These are phyloP conservation scores for Temnothorax longispinosus DNA, from an alignment of 1,140 invertebrate species.

Conservation along the genomic window DNA sequence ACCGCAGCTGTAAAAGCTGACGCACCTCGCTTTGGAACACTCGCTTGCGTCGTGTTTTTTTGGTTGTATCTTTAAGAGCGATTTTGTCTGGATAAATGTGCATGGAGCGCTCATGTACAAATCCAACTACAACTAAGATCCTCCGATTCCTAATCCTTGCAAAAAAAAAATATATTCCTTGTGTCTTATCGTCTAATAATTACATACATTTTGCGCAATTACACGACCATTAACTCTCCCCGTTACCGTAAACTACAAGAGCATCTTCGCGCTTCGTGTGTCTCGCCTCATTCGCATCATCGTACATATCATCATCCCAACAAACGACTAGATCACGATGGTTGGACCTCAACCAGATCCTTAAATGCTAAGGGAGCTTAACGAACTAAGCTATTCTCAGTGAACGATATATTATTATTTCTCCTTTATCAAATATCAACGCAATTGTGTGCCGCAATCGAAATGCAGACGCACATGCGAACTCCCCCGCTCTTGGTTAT, in stretches of 20 bases:
- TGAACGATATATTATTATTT: constrained; percentile 74
- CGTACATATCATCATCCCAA: constrained; percentile 73
- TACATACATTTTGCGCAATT: constrained; percentile 13
- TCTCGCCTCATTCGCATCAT: constrained; percentile 59
- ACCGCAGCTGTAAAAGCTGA: neutral
- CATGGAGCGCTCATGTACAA: neutral
- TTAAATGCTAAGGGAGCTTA: constrained; percentile 81
- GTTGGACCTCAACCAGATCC: constrained; percentile 81
- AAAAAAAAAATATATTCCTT: constrained; percentile 16
- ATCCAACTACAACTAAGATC: neutral
- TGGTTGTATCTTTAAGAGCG: constrained; percentile 15
- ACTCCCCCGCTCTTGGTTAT: constrained; percentile 40
- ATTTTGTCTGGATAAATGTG: constrained; percentile 3
- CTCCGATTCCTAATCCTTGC: neutral
- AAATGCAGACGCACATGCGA: constrained; percentile 69
- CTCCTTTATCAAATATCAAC: constrained; percentile 71
- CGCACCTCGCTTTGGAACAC: constrained; percentile 10
- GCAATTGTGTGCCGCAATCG: constrained; percentile 55
- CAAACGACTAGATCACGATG: constrained; percentile 84
- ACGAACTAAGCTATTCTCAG: constrained; percentile 68
- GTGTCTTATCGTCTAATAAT: constrained; percentile 46
- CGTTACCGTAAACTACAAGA: constrained; percentile 22
- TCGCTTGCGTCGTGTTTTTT: constrained; percentile 8
- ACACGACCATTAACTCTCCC: neutral
- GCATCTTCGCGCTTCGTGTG: constrained; percentile 25